Evolutionary conservation across 2,888 invertebrate species (phyloP), one percentile per base, ranked within the genome.

Genomic region (Altica lythri): DNA sequence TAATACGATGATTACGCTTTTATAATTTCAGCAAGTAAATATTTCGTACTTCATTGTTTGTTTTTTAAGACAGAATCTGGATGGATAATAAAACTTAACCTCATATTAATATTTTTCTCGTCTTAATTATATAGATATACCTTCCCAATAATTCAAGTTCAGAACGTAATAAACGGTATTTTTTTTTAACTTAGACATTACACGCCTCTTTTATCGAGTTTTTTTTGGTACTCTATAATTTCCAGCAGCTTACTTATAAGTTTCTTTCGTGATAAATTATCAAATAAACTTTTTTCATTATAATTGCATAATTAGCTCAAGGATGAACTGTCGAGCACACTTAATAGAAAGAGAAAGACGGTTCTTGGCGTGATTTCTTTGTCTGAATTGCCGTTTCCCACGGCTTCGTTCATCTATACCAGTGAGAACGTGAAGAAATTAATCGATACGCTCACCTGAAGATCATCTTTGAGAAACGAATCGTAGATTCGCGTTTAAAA

Each of bases 321-420:
- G 25, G 38, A 9, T 19, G 38, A 14, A 12, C n/a, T n/a, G n/a
- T 18, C 10, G 19, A 19, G 19, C 38, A 19, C 22, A 25, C 13
- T 16, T 13, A 40, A 18, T 9, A 3, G 40, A 25, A 40, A 40
- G 40, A 40, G 4, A 34, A 16, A 14, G 16, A 63, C 61, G 61
- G 60, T 60, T 53, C 55, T 30, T 12, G 6, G 4, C n/a, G 34
- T 8, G 60, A 64, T 64, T 65, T 66, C 67, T 65, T 63, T 62
- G 62, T 62, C 50, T 57, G 61, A 57, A 45, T 57, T 47, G 43
- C 37, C 22, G 51, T 37, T 56, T 44, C 43, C 45, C 44, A 27
- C 50, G 64, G 65, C 47, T 46, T 53, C n/a, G n/a, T n/a, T n/a
- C 57, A 46, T 48, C 53, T 61, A 57, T 54, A 55, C 57, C 57